A percentile compares a stretch with the other conserved stretches of the same genome.
Conservation (phyloP, 2,888 invertebrate species). For the Punctoribates punctum region DNA sequence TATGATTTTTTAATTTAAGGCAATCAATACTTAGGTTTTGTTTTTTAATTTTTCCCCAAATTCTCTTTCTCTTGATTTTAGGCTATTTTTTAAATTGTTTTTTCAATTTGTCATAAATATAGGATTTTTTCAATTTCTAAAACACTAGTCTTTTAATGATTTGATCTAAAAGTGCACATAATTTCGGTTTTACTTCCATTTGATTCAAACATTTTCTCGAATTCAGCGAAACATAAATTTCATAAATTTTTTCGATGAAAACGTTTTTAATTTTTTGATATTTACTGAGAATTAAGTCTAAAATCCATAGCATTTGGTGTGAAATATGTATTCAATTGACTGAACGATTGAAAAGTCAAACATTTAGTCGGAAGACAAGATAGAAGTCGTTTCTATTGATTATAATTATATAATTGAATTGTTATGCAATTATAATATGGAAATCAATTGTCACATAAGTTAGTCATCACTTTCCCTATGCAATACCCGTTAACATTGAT, state of each 20-base stretch:
- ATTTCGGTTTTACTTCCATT: background rate
- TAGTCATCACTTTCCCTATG: conserved; percentile 35
- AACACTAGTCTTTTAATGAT: conserved; percentile 12
- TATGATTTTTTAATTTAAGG: background rate
- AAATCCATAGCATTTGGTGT: background rate
- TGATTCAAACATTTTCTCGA: background rate
- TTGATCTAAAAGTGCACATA: background rate
- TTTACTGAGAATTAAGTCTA: too few species aligned
- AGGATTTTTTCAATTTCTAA: conserved; percentile 25
- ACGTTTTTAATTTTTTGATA: background rate
- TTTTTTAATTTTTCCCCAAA: background rate
- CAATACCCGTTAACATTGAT: conserved; percentile 8
- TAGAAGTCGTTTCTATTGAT: background rate
- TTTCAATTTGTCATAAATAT: background rate
- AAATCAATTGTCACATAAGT: conserved; percentile 10
- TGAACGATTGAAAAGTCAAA: background rate
- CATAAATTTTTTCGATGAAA: background rate
- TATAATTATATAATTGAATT: background rate
- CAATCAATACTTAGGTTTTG: background rate
- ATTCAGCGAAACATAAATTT: background rate
- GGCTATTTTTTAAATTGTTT: conserved; percentile 15
- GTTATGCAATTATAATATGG: conserved; percentile 24
- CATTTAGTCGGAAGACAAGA: background rate
- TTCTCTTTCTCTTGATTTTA: conserved; percentile 1
- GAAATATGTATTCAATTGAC: background rate